Conservation (phyloP, 1,140 invertebrate species). For the Plodia interpunctella region DNA sequence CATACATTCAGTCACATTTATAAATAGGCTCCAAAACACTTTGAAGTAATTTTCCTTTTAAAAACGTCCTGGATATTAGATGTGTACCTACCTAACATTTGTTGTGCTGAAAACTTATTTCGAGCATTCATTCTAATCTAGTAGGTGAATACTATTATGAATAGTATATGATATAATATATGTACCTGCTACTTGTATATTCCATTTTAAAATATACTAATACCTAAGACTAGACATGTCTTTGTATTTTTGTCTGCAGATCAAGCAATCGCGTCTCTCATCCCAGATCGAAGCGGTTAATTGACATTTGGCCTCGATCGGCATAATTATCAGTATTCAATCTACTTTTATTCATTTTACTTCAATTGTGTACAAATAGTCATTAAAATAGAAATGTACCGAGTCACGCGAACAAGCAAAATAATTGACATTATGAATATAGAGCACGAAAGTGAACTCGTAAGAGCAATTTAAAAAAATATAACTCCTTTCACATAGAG, state of each 20-base stretch:
- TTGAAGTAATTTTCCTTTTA: no score
- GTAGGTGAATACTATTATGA: no score
- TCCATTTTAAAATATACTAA: no score
- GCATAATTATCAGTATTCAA: conserved; percentile 1
- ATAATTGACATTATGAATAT: conserved; percentile 6
- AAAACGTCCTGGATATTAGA: no score
- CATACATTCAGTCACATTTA: no score
- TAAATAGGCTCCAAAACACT: no score
- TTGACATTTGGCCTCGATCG: neutral
- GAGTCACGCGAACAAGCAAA: neutral
- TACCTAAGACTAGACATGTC: neutral
- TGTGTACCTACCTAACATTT: no score
- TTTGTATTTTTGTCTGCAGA: neutral
- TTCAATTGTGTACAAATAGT: conserved; percentile 6
- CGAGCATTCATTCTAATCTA: no score
- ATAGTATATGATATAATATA: no score
- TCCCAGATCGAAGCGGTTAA: neutral
- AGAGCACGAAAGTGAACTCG: neutral
- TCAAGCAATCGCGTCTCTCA: neutral
- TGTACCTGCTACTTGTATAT: no score
- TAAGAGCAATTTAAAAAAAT: neutral
- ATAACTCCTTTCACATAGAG: neutral
- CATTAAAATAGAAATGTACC: neutral
- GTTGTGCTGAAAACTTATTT: no score
- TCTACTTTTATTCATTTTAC: conserved; percentile 2